Evolutionary conservation across 2,797 vertebrate genomes (phyloP), one percentile per base, ranked within the genome.

Genomic region (Brachyalestes nurse): DNA sequence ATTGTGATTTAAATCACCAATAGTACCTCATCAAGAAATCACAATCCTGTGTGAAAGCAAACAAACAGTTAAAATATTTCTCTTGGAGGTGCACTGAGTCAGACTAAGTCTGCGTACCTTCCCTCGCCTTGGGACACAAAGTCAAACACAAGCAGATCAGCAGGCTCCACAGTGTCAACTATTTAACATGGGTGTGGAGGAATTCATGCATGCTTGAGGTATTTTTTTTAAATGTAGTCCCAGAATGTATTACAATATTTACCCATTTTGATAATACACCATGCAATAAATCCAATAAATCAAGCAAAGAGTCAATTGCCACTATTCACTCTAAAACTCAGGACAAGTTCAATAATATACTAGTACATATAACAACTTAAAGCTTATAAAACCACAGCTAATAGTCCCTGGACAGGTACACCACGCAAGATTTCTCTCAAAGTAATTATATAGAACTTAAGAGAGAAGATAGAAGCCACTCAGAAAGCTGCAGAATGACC

Each of bases 31-130:
- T 21, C 40, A 25, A 25, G 66, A 23, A 3, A 47, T 47, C 42
- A 47, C 61, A 64, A 34, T 0, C 82, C 79, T 42, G 5, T 16
- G 10, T 4, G 14, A 17, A 34, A 58, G 13, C 17, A 38, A 60
- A 73, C 78, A 34, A 87, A 84, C 69, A 23, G 38, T 12, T 5
- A 49, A 21, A 17, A 60, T 60, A 40, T 2, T 45, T 47, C 72
- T 83, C 72, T 66, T 58, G 81, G 81, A 69, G 21, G 73, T 57
- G 49, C 28, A 19, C 40, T 45, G 10, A 9, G 78, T 77, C 70
- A n/a, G 57, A 23, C 58, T 13, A 45, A 5, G 47, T 21, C 40
- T 14, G 40, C 14, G 34, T 55, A 60, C 64, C 23, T 73, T 47
- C 80, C 74, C 42, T 71, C 6, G 13, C 70, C 75, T 53, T 1